These are phyloP conservation scores for Oncorhynchus keta DNA, from an alignment of 2,113 vertebrate species.

Conservation along the genomic window DNA sequence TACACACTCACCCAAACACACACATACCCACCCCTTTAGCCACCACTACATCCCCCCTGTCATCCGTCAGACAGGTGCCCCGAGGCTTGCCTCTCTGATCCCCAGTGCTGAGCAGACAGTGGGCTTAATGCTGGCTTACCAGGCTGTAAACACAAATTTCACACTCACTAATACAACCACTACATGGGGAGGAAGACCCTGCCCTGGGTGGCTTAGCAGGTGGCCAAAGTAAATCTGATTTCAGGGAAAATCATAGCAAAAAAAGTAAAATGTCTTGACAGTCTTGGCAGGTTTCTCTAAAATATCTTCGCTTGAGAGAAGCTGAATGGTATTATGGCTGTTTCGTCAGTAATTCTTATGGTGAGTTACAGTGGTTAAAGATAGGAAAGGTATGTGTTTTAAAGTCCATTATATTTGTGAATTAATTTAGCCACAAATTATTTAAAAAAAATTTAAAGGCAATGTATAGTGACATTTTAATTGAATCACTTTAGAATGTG, in stretches of 20 bases:
- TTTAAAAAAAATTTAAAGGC: neutral
- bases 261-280: neutral
- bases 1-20: neutral
- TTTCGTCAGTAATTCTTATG: neutral
- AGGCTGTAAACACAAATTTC: slow-evolving; percentile 25
- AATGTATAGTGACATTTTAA: too few species aligned
- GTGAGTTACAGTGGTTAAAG: neutral
- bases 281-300: neutral
- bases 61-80: slow-evolving; percentile 35
- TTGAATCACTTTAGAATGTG: too few species aligned
- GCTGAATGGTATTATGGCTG: neutral
- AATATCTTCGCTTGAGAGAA: neutral
- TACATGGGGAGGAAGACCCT: neutral
- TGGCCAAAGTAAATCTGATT: neutral
- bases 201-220: neutral
- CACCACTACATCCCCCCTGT: slow-evolving; percentile 7
- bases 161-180: slow-evolving; percentile 5
- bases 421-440: neutral
- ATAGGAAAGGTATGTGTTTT: neutral
- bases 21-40: neutral
- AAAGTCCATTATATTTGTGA: neutral
- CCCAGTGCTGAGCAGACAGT: slow-evolving; percentile 1
- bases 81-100: slow-evolving; percentile 1
- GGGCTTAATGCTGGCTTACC: neutral
- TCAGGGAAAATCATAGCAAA: neutral